Base-by-base conservation (phyloP, 2,797 vertebrate genomes). In the Anomalospiza imberbis region DNA sequence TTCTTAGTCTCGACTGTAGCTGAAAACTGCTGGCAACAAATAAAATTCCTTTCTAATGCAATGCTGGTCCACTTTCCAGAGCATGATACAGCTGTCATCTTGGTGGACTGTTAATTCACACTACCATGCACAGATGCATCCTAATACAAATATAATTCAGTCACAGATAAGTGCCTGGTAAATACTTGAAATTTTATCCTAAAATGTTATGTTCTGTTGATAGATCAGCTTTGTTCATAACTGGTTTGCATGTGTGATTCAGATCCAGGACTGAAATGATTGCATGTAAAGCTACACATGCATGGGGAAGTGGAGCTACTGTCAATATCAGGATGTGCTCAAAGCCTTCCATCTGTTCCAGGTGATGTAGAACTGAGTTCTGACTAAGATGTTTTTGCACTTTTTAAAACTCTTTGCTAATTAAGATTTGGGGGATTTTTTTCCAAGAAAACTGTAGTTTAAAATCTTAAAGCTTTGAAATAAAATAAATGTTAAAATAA, bases 61-160 rank as follows among this genome's bases (percentile, higher is more conserved):
- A 22, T 47, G 10, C 22, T 42, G 18, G 13, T 70, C 28, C 48
- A 4, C 34, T 75, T 85, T 50, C 55, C 17, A 61, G 12, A 13
- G 4, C 47, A 32, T 3, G 2, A 57, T 68, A 25, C 38, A n/a
- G 34, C n/a, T 76, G 42, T 51, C 2, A 0, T 47, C 38, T 61
- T 72, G 53, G 31, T 40, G 81, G 12, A 26, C 15, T 42, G 12
- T 40, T 66, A 13, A 42, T 36, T 72, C 16, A 17, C 44, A 50
- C 4, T 13, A 7, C 3, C 0, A 26, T 19, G 13, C 11, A 34
- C 13, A 65, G 36, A 10, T 68, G 13, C 3, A 10, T 48, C 17
- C 17, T 45, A 58, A 60, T 5, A 47, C 12, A 58, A 34, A 58
- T 58, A 28, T 12, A 48, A 48, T 11, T 71, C 19, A 70, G 18